phyloP scores from a whole-genome alignment of 1,140 invertebrate species.

The Euglossa dilemma region DNA sequence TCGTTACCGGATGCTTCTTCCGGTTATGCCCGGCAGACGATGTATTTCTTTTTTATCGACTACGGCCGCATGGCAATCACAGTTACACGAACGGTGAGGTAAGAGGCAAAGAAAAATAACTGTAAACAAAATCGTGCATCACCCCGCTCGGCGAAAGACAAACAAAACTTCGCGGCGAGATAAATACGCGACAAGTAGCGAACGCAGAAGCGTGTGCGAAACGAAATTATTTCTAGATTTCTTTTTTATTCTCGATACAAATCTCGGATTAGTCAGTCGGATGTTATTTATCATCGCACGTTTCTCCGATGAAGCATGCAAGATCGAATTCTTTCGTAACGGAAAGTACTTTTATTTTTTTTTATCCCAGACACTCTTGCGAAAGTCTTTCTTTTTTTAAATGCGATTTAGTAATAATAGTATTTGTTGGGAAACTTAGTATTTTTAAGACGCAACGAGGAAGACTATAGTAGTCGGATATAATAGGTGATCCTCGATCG shows the following conservation, averaged over 20 bases:
- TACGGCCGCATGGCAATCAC: neutral
- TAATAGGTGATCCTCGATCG: neutral
- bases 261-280: neutral
- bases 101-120: slow-evolving; percentile 66
- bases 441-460: neutral
- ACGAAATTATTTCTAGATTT: neutral
- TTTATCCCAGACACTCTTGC: neutral
- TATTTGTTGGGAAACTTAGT: neutral
- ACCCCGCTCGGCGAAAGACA: neutral
- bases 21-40: neutral
- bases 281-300: neutral
- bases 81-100: slow-evolving; percentile 47
- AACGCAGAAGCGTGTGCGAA: neutral
- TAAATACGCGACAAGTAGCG: neutral
- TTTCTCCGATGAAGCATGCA: neutral
- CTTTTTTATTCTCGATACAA: neutral
- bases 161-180: neutral
- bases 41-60: neutral
- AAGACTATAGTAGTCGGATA: neutral
- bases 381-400: neutral
- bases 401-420: neutral
- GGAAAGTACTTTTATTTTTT: neutral
- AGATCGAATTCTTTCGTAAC: neutral
- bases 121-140: slow-evolving; percentile 62
- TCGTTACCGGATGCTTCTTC: neutral